Evolutionary conservation across 2,797 vertebrate species (phyloP), one percentile per base, ranked within the genome.

Genomic region (Bovichtus diacanthus): DNA sequence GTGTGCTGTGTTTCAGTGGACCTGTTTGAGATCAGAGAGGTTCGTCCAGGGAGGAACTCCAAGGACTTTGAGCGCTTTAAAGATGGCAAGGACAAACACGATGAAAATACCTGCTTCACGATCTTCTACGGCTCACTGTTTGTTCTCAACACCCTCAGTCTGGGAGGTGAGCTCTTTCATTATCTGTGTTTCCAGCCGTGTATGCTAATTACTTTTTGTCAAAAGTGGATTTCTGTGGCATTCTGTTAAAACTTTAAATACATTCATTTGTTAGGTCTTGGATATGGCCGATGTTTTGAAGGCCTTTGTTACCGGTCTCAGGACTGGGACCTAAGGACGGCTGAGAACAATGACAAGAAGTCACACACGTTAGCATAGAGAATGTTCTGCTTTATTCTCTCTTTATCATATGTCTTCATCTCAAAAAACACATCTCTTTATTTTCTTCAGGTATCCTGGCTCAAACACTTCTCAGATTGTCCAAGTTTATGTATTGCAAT

Each of bases 51-150:
- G 27, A 97, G 96, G 86, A 98, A 96, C 93, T 96, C 96, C 27
- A 99, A 97, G 79, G 98, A 99, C 83, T 99, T 99, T 69, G 98
- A 99, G 60, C 96, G 98, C 1, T 97, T 96, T n/a, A 98, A 96
- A 87, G 95, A 95, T 16, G 90, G 84, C 36, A 95, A 94, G 23
- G 94, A 95, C 82, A 94, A 93, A 79, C 92, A 93, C 31, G 68
- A 90, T 0, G 93, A 95, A 23, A 91, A 71, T 9, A 94, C 92
- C 78, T 99, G 98, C 88, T 98, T 99, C 82, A 97, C 96, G 9
- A 90, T 99, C 88, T 95, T 98, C 78, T 99, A 98, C 0, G 98
- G 98, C 60, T 96, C 95, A 12, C 96, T 97, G 87, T 99, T 99
- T 81, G 95, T 99, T 27, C 97, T 99, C 78, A 98, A 90, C 95